Conservation (phyloP, 2,113 vertebrate genomes). For the Anthoscopus minutus region DNA sequence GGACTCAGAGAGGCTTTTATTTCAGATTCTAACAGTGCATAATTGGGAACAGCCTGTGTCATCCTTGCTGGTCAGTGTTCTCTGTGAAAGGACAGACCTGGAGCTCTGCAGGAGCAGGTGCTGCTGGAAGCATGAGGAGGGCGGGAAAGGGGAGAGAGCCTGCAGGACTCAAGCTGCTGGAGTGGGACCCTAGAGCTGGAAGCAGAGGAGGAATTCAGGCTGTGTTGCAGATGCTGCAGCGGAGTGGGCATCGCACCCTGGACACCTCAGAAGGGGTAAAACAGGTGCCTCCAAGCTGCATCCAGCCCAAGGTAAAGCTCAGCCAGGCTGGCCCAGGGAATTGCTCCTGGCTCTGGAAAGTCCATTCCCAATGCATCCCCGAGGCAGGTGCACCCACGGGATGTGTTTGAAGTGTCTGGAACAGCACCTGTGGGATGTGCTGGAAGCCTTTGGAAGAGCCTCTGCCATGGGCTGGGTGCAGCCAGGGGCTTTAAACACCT, state of each 20-base stretch:
- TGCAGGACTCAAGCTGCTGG: neutral
- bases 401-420: neutral
- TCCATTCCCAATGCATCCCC: neutral
- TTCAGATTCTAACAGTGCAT: no score
- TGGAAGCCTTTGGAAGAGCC: neutral
- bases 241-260: rapidly evolving
- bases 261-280: neutral
- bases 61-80: neutral
- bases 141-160: neutral
- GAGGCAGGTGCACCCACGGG: rapidly evolving
- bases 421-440: neutral
- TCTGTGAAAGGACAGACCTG: neutral
- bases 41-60: neutral
- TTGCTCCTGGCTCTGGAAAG: neutral
- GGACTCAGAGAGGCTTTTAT: no score
- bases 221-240: neutral
- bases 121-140: neutral
- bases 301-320: neutral
- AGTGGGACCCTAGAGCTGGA: rapidly evolving
- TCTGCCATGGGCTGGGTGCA: neutral
- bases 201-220: neutral
- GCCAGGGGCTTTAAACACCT: neutral
- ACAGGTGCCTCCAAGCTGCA: rapidly evolving
- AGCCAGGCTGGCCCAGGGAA: neutral
- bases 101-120: neutral